Evolutionary conservation across 2,797 vertebrate genomes (phyloP).

Genomic region (Hipposideros larvatus): DNA sequence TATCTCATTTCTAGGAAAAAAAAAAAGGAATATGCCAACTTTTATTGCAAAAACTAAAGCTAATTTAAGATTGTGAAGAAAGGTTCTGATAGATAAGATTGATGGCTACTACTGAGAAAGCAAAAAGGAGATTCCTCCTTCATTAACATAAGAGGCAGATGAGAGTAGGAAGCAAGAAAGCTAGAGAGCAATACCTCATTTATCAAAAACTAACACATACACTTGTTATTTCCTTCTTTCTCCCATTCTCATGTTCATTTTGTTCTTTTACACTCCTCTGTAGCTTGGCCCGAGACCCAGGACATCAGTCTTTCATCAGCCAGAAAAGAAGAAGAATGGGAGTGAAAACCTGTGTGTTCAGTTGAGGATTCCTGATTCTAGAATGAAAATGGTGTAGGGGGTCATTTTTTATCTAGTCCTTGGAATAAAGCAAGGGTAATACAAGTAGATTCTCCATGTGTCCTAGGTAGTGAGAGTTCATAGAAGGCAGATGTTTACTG

Average conservation of each 20-base stretch:
- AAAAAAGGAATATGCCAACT: not conserved
- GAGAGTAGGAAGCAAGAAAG: not conserved
- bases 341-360: not conserved
- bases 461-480: not conserved
- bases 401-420: not conserved
- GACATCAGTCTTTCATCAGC: not conserved
- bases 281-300: not conserved
- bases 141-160: not conserved
- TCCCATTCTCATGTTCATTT: not conserved
- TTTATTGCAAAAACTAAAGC: slow-evolving; percentile 61
- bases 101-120: slow-evolving; percentile 59
- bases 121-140: not conserved
- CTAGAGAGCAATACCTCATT: not conserved
- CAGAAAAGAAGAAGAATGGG: slow-evolving; percentile 14
- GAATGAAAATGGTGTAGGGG: not conserved
- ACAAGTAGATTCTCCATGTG: not conserved
- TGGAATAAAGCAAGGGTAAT: not conserved
- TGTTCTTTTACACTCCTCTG: not conserved
- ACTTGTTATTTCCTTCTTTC: not conserved
- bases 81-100: slow-evolving; percentile 52
- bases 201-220: not conserved
- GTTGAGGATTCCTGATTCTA: not conserved
- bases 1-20: not conserved
- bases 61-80: slow-evolving; percentile 64
- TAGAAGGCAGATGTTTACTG: not conserved